phyloP scores from a whole-genome alignment of 1,140 invertebrate genomes.

The Sinonovacula constricta region DNA sequence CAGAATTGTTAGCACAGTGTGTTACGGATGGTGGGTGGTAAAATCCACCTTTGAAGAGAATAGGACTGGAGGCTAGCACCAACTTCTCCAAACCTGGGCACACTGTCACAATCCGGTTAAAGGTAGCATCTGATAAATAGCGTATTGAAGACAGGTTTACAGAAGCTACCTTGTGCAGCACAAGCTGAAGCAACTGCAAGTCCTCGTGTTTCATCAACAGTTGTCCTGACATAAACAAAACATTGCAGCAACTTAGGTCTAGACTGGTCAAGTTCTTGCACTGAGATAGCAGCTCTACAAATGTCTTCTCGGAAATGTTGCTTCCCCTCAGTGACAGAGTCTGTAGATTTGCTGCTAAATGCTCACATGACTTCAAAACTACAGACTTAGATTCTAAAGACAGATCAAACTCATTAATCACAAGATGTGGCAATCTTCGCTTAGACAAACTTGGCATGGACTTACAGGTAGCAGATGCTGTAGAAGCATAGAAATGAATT shows the following conservation, averaged over 20 bases:
- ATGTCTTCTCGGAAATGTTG: constrained; percentile 68
- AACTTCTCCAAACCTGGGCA: constrained; percentile 82
- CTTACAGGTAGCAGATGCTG: constrained; percentile 28
- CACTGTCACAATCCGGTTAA: constrained; percentile 83
- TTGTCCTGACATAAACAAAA: constrained; percentile 86
- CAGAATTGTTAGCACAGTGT: constrained; percentile 83
- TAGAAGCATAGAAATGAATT: constrained; percentile 60
- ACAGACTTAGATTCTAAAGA: constrained; percentile 61
- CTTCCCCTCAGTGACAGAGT: constrained; percentile 70
- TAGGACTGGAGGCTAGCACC: constrained; percentile 83
- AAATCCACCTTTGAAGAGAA: constrained; percentile 84
- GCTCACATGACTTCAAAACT: constrained; percentile 62
- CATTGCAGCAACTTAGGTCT: constrained; percentile 83
- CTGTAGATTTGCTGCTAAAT: constrained; percentile 62
- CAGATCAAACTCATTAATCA: constrained; percentile 69
- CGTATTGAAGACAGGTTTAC: constrained; percentile 84
- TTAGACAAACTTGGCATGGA: constrained; percentile 42
- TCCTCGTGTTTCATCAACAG: constrained; percentile 82
- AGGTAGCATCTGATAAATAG: constrained; percentile 85
- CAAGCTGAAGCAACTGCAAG: constrained; percentile 78
- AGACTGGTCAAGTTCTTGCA: constrained; percentile 81
- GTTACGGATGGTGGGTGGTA: constrained; percentile 80
- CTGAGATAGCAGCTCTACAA: constrained; percentile 65
- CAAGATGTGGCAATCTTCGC: constrained; percentile 64
- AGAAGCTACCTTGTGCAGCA: constrained; percentile 81